phyloP scores from a whole-genome alignment of 2,113 vertebrate species.

The Pampusana beccarii region DNA sequence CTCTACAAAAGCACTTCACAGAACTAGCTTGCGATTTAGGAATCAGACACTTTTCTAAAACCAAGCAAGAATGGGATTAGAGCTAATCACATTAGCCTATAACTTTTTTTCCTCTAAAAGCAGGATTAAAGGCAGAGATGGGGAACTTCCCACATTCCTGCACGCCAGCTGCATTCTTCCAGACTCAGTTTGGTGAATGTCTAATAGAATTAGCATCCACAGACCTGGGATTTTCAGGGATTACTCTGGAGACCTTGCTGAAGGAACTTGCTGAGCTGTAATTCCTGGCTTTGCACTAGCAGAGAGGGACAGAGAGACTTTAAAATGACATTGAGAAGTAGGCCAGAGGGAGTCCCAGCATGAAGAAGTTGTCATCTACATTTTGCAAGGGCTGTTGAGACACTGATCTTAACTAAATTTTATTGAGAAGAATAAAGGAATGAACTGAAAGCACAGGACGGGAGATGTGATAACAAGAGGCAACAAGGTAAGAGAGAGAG shows the following conservation, averaged over 20 bases:
- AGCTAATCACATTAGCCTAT: slow-evolving; percentile 52
- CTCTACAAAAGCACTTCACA: background rate
- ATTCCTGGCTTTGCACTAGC: background rate
- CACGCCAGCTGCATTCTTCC: slow-evolving; percentile 43
- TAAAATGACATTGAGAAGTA: slow-evolving; percentile 24
- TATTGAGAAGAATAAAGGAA: background rate
- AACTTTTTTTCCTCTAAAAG: slow-evolving; percentile 38
- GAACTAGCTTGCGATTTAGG: background rate
- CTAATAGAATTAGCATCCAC: slow-evolving; percentile 61
- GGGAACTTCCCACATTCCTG: slow-evolving; percentile 34
- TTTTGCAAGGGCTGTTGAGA: background rate
- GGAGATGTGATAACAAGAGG: background rate
- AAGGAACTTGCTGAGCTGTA: background rate
- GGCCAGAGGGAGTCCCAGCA: rapidly evolving
- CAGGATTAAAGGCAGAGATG: slow-evolving; percentile 44
- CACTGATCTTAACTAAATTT: background rate
- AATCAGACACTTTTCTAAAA: slow-evolving; percentile 33
- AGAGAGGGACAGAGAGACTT: background rate
- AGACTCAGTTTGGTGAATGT: background rate
- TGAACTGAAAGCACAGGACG: background rate
- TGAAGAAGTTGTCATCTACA: background rate
- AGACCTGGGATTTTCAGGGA: slow-evolving; percentile 54
- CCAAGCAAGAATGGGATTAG: slow-evolving; percentile 51
- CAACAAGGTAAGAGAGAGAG: background rate
- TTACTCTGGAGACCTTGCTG: slow-evolving; percentile 1